These are phyloP conservation scores for Salticus scenicus DNA, from an alignment of 2,888 invertebrate genomes.

Conservation along the genomic window DNA sequence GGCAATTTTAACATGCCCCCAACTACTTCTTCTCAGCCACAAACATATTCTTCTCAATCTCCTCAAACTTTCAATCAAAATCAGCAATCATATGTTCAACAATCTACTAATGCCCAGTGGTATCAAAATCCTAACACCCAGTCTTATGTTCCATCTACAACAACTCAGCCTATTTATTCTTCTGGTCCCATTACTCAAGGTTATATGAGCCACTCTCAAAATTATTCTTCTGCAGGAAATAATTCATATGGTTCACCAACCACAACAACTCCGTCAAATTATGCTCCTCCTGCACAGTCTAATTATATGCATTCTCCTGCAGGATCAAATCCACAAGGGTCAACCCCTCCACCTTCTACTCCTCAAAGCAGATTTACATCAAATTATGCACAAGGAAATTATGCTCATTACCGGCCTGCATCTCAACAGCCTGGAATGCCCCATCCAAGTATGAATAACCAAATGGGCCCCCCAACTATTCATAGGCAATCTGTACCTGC, in stretches of 20 bases:
- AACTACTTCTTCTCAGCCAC: constrained; percentile 42
- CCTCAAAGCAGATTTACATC: constrained; percentile 51
- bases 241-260: constrained; percentile 55
- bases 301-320: constrained; percentile 37
- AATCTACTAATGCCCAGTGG: constrained; percentile 51
- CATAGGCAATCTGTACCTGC: constrained; percentile 40
- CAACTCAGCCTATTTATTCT: constrained; percentile 51
- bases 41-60: constrained; percentile 54
- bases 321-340: constrained; percentile 36
- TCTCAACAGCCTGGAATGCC: constrained; percentile 33
- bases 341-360: constrained; percentile 57
- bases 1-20: constrained; percentile 31
- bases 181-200: constrained; percentile 39
- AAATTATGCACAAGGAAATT: constrained; percentile 55
- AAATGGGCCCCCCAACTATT: constrained; percentile 58
- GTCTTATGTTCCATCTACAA: constrained; percentile 43
- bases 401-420: constrained; percentile 52
- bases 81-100: constrained; percentile 55
- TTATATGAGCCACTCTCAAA: constrained; percentile 54
- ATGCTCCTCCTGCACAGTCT: constrained; percentile 34
- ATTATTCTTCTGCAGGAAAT: constrained; percentile 31
- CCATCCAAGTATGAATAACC: constrained; percentile 31
- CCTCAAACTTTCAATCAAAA: constrained; percentile 58
- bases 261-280: constrained; percentile 46
- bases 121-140: constrained; percentile 57